Evolutionary conservation across 1,140 invertebrate species (phyloP).

Genomic region (Penaeus indicus): DNA sequence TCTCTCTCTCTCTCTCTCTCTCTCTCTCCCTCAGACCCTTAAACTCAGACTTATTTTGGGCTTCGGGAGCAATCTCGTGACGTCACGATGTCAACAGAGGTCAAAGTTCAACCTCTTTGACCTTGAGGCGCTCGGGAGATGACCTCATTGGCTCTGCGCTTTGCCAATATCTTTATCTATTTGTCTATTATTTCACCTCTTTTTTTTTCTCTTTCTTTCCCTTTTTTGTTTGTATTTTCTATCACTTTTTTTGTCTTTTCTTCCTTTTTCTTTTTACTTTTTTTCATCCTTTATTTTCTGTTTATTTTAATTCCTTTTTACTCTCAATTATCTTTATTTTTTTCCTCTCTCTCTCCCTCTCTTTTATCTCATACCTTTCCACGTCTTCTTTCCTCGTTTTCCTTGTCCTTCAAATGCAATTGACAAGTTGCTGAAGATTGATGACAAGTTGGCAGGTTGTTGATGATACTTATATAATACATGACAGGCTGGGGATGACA

Average conservation of each 20-base stretch:
- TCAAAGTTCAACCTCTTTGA: too few species aligned
- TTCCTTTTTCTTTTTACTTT: neutral
- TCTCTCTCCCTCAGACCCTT: neutral
- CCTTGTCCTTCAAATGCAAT: neutral
- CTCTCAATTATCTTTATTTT: neutral
- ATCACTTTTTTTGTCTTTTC: slow-evolving; percentile 33
- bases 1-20: neutral
- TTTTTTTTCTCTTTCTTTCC: neutral
- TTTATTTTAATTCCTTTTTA: too few species aligned
- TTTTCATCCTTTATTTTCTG: neutral
- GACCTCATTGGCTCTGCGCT: neutral
- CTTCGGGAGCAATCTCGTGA: too few species aligned
- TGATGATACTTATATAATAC: too few species aligned
- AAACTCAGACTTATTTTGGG: too few species aligned
- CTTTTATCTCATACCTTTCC: neutral
- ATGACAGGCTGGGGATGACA: too few species aligned
- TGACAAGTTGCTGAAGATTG: too few species aligned
- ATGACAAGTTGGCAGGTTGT: too few species aligned
- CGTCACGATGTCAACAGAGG: too few species aligned
- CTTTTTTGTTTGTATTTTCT: slow-evolving; percentile 31
- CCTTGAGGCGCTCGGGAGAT: neutral
- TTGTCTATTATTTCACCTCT: neutral
- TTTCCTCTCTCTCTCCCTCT: neutral
- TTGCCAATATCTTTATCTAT: neutral
- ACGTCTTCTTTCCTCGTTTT: neutral